Evolutionary conservation across 2,113 vertebrate species (phyloP).

Genomic region (Xenus cinereus): DNA sequence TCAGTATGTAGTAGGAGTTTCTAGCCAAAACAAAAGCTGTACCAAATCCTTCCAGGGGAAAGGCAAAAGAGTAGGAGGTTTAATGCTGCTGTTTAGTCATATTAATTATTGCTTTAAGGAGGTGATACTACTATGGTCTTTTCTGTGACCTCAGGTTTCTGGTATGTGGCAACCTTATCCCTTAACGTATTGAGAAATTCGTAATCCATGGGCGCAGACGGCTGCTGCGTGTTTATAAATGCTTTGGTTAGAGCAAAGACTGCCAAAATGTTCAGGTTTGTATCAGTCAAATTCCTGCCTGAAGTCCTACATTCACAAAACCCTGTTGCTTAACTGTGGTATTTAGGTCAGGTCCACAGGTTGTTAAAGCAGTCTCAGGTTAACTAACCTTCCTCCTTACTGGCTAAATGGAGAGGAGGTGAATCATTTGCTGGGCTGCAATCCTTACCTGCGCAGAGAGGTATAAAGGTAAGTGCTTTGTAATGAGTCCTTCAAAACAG

Average conservation of each 20-base stretch:
- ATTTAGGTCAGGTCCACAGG: slow-evolving; percentile 29
- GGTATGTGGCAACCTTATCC: background rate
- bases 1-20: background rate
- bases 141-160: background rate
- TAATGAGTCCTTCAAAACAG: background rate
- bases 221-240: background rate
- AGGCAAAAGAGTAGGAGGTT: background rate
- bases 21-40: background rate
- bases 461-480: background rate
- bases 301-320: background rate
- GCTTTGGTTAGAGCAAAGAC: background rate
- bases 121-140: background rate
- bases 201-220: rapidly evolving
- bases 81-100: background rate
- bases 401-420: background rate
- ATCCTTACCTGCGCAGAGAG: background rate
- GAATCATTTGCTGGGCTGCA: background rate
- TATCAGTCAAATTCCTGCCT: background rate
- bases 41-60: background rate
- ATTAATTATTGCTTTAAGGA: background rate
- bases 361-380: background rate
- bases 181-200: background rate
- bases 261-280: background rate
- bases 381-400: background rate
- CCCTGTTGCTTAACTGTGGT: background rate